Evolutionary conservation across 2,888 invertebrate genomes (phyloP), one percentile per base, ranked within the genome.

Genomic region (Drosophila paucipuncta): DNA sequence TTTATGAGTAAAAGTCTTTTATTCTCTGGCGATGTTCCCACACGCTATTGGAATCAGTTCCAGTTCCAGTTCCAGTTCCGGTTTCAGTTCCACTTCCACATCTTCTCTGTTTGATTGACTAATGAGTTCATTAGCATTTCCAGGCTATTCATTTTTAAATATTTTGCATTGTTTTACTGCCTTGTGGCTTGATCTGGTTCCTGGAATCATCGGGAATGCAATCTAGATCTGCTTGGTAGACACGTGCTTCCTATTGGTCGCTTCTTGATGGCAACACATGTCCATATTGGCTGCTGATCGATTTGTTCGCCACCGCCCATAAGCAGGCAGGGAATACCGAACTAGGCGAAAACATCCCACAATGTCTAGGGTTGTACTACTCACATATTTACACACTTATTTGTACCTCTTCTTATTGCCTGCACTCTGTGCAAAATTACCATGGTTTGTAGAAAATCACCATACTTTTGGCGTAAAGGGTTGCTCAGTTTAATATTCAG

Each of bases 1-100:
- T 87, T 86, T 84, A 79, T 81, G 79, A 86, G 87, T 84, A 89
- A 85, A 81, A 85, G 86, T 86, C 83, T 81, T 89, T 25, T 68
- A 47, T 50, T 41, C 60, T 60, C 11, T 60, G 62, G 57, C 72
- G 68, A 68, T 67, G 37, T 39, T 47, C 37, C 53, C 67, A 75
- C 61, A 58, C 73, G 71, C 73, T 50, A 50, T 65, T 49, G 31
- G 31, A 70, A 59, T 61, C 47, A 68, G 69, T 60, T 65, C 50
- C 43, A 41, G 28, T 16, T 31, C 5, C 35, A 64, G 53, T 65
- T 39, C 50, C 43, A 67, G 66, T 59, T 67, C 47, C 30, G 54
- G 53, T 65, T 39, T 57, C 43, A 65, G 55, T 57, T 67, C 50
- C 37, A 68, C 53, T 63, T 41, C 35, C 33, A 43, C 0, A 22